These are phyloP conservation scores for Zaprionus camerounensis DNA, from an alignment of 1,140 invertebrate genomes.

Conservation along the genomic window DNA sequence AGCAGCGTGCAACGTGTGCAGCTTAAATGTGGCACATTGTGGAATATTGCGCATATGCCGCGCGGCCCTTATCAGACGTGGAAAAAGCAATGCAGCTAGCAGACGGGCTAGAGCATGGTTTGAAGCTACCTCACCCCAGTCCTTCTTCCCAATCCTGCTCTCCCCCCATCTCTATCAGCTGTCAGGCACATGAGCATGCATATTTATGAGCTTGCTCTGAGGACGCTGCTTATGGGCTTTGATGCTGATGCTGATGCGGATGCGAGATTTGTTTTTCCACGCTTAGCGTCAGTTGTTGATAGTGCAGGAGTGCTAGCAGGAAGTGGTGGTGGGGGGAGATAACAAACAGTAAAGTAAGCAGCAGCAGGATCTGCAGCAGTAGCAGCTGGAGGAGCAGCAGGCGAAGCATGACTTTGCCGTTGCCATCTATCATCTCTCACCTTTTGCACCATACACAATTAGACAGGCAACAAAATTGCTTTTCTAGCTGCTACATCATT, in stretches of 20 bases:
- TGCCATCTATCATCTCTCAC: conserved; percentile 8
- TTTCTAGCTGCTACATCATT: conserved; percentile 22
- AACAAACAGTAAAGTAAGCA: neutral
- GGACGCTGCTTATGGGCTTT: conserved; percentile 44
- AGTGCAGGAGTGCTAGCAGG: neutral
- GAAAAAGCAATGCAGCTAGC: neutral
- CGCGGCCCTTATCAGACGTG: conserved; percentile 1
- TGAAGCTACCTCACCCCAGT: neutral
- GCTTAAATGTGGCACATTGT: conserved; percentile 19
- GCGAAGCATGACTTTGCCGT: neutral
- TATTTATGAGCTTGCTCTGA: conserved; percentile 65
- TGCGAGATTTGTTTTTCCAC: conserved; percentile 54
- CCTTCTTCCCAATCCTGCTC: neutral
- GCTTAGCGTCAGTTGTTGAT: conserved; percentile 33
- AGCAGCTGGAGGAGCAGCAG: neutral
- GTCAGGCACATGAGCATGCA: conserved; percentile 57
- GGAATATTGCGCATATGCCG: conserved; percentile 50
- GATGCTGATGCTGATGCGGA: conserved; percentile 18
- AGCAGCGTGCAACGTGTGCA: conserved; percentile 23
- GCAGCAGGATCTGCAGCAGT: neutral
- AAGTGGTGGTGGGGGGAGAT: neutral
- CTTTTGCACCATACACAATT: conserved; percentile 27
- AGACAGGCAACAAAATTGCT: conserved; percentile 42
- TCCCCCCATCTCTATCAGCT: neutral
- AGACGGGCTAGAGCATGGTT: neutral